Percentiles rank a stretch among this genome's conserved stretches.
Conservation (phyloP, 2,113 vertebrate genomes). For the Machaerirhynchus nigripectus region DNA sequence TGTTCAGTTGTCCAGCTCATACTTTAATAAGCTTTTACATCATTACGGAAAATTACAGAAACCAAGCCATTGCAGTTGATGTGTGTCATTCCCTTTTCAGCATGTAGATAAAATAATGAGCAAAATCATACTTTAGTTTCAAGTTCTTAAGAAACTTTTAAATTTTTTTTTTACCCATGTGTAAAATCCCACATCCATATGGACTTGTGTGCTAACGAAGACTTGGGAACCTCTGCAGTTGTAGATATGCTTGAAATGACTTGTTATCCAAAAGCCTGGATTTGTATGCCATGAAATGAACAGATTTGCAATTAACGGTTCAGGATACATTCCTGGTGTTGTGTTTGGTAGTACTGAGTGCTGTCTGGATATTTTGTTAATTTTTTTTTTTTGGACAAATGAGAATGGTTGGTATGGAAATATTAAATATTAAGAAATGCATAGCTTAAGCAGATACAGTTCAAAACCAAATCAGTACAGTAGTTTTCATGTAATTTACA, state of each 20-base stretch:
- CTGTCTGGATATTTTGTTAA: not conserved
- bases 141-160: not conserved
- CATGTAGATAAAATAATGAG: not conserved
- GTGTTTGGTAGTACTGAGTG: not conserved
- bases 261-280: not conserved
- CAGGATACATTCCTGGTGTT: not conserved
- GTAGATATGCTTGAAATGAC: not conserved
- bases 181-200: not conserved
- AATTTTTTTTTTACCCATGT: not conserved
- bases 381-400: not conserved
- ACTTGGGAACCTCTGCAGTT: not conserved
- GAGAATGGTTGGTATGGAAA: not conserved
- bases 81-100: not conserved
- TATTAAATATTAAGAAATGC: not conserved
- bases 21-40: not conserved
- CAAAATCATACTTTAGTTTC: not conserved
- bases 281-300: not conserved
- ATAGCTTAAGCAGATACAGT: not conserved
- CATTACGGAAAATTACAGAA: not conserved
- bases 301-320: not conserved
- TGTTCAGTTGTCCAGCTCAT: not conserved
- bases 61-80: not conserved
- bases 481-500: not conserved
- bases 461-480: not conserved
- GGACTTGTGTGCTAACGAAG: not conserved